phyloP scores from a whole-genome alignment of 92 coral and sea anemone species.

The Phenganax stokvisi region DNA sequence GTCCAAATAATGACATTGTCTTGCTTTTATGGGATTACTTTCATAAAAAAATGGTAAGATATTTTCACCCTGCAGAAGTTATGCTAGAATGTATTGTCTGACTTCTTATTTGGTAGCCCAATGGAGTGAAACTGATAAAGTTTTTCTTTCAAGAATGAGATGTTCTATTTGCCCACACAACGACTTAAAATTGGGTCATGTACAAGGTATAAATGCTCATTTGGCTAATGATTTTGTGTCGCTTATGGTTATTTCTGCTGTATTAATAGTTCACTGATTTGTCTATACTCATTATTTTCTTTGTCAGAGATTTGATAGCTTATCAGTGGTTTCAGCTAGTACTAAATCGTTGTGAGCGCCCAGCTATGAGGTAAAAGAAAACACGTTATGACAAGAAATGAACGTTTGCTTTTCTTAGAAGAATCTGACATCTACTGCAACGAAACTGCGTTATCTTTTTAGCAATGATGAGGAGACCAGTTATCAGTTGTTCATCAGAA shows the following conservation, averaged over 20 bases:
- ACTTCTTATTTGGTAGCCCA: neutral
- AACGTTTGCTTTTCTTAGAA: no score
- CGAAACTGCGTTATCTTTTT: neutral
- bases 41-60: slow-evolving; percentile 80
- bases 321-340: slow-evolving; percentile 78
- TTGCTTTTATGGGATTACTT: slow-evolving; percentile 93
- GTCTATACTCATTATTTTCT: neutral
- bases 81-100: neutral
- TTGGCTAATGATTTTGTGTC: neutral
- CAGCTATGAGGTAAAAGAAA: slow-evolving; percentile 48
- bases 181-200: slow-evolving; percentile 59
- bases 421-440: no score
- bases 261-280: no score
- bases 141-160: slow-evolving; percentile 58
- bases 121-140: neutral
- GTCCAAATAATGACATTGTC: slow-evolving; percentile 73
- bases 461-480: slow-evolving; percentile 78
- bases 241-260: neutral
- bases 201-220: slow-evolving; percentile 51
- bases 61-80: neutral
- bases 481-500: slow-evolving; percentile 63
- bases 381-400: neutral
- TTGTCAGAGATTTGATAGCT: slow-evolving; percentile 42
- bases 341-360: slow-evolving; percentile 45
- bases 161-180: slow-evolving; percentile 64